Evolutionary conservation across 2,888 invertebrate genomes (phyloP).

Genomic region (Neelides folsomi): DNA sequence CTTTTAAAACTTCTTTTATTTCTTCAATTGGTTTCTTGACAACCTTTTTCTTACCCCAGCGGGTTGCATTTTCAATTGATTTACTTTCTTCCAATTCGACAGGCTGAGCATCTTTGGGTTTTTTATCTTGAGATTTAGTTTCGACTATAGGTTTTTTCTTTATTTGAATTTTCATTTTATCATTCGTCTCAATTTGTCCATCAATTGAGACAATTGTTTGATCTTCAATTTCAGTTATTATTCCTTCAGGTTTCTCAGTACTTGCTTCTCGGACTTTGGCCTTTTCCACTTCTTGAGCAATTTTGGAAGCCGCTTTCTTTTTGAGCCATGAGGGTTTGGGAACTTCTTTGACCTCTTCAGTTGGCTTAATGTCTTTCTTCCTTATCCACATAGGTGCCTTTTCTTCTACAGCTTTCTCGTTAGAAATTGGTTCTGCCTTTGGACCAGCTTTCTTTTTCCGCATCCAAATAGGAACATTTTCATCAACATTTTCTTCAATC

Average conservation of each 20-base stretch:
- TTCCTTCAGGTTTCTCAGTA: slow-evolving; percentile 3
- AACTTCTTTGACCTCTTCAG: not conserved
- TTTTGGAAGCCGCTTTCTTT: slow-evolving; percentile 6
- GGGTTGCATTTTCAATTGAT: not conserved
- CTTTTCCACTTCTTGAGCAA: slow-evolving; percentile 6
- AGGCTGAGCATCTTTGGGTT: not conserved
- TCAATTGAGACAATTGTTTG: not conserved
- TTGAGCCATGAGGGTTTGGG: not conserved
- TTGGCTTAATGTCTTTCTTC: not conserved
- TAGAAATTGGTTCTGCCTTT: not conserved
- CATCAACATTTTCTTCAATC: too few relatives aligned
- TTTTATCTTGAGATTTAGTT: not conserved
- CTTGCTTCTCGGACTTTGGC: slow-evolving; percentile 6
- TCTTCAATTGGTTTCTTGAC: not conserved
- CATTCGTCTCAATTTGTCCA: not conserved
- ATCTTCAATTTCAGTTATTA: slow-evolving; percentile 1
- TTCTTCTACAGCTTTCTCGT: not conserved
- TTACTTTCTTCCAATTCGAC: not conserved
- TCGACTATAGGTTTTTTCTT: not conserved
- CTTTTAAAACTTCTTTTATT: not conserved
- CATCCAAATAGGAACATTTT: too few relatives aligned
- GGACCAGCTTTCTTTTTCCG: not conserved
- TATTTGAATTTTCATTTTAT: not conserved
- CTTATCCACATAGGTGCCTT: not conserved
- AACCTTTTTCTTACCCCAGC: not conserved